These are phyloP conservation scores for Lordiphosa collinella DNA, from an alignment of 1,140 invertebrate species.

Conservation along the genomic window DNA sequence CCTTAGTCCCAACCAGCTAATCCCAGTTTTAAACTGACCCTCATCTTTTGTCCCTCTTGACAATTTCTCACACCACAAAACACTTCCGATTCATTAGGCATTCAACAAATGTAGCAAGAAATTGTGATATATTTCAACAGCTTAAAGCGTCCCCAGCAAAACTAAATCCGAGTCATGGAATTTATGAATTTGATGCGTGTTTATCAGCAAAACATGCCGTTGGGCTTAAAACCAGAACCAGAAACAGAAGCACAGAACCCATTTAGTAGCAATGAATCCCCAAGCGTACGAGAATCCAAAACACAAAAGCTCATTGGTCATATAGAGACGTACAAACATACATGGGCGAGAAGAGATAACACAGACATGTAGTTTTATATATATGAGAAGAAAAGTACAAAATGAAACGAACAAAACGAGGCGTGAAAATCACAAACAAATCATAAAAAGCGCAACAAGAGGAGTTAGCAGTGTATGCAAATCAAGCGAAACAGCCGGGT, in stretches of 20 bases:
- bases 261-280: constrained; percentile 21
- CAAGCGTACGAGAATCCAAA: constrained; percentile 26
- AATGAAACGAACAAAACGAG: constrained; percentile 60
- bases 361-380: constrained; percentile 27
- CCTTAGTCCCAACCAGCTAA: no score
- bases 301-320: constrained; percentile 52
- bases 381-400: constrained; percentile 15
- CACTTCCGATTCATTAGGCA: constrained; percentile 40
- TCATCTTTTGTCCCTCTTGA: constrained; percentile 29
- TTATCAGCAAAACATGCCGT: constrained; percentile 67
- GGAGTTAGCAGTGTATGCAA: constrained; percentile 49
- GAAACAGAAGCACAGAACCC: constrained; percentile 21
- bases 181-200: constrained; percentile 74
- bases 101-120: constrained; percentile 49
- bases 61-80: constrained; percentile 20
- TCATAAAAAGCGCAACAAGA: constrained; percentile 74
- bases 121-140: constrained; percentile 52
- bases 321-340: constrained; percentile 13
- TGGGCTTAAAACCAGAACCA: constrained; percentile 24
- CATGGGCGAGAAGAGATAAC: constrained; percentile 39
- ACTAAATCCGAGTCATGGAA: constrained; percentile 44
- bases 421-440: constrained; percentile 75
- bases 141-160: constrained; percentile 40
- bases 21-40: constrained; percentile 8
- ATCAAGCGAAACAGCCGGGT: constrained; percentile 52